Evolutionary conservation across 2,113 vertebrate genomes (phyloP).

Genomic region (Pimephales promelas): DNA sequence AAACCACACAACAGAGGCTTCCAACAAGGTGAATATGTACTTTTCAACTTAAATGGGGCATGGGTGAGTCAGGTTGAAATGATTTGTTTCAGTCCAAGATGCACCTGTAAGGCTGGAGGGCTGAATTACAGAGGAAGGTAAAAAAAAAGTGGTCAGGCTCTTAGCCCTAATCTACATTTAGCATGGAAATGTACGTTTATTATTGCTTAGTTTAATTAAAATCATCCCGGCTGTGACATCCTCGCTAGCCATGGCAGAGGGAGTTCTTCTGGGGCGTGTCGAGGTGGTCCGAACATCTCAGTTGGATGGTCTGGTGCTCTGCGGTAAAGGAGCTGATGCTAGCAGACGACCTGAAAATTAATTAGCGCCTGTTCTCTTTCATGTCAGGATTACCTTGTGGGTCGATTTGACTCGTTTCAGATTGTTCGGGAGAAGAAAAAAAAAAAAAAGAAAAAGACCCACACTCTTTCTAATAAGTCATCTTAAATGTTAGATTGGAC

Average conservation of each 20-base stretch:
- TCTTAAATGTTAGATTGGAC: background rate
- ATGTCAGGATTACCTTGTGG: constrained; percentile 16
- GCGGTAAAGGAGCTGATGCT: background rate
- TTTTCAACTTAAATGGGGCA: constrained; percentile 51
- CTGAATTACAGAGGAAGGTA: constrained; percentile 53
- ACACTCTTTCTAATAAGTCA: constrained; percentile 11
- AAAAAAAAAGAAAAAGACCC: background rate
- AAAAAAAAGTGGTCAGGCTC: constrained; percentile 47
- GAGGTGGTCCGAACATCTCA: constrained; percentile 5
- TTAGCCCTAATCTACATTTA: constrained; percentile 43
- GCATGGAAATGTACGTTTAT: constrained; percentile 42
- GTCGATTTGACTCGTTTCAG: background rate
- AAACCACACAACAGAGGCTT: constrained; percentile 64
- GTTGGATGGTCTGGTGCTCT: background rate
- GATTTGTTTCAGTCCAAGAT: constrained; percentile 55
- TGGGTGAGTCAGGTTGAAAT: constrained; percentile 59
- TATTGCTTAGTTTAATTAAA: constrained; percentile 55
- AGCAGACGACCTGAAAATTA: constrained; percentile 17
- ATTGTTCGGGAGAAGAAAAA: background rate
- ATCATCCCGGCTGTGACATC: constrained; percentile 32
- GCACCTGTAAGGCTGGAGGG: constrained; percentile 45
- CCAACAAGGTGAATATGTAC: constrained; percentile 33
- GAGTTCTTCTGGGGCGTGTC: constrained; percentile 18
- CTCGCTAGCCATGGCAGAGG: background rate
- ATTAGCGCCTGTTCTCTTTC: constrained; percentile 18